phyloP scores from a whole-genome alignment of 2,797 vertebrate genomes.

The Acanthurus lineatus region DNA sequence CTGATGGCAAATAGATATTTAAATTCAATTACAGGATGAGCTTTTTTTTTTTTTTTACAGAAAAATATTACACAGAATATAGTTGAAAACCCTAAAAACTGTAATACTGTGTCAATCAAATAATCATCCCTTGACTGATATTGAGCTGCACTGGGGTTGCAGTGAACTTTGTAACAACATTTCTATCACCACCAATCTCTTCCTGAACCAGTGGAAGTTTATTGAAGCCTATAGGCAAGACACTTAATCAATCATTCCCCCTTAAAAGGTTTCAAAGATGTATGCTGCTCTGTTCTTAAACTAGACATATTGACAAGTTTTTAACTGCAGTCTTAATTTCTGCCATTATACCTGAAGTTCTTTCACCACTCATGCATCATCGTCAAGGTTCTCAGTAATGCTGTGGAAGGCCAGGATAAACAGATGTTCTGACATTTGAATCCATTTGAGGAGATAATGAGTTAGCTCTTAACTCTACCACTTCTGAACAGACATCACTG shows the following conservation, averaged over 20 bases:
- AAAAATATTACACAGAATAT: background rate
- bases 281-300: background rate
- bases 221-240: background rate
- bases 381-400: background rate
- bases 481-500: background rate
- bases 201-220: background rate
- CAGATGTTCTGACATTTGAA: slow-evolving; percentile 1
- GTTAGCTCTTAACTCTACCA: background rate
- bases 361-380: slow-evolving; percentile 10
- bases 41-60: background rate
- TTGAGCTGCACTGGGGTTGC: background rate
- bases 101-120: background rate
- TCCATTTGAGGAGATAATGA: slow-evolving; percentile 19
- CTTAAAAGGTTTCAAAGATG: background rate
- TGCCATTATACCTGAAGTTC: background rate
- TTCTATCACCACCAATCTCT: background rate
- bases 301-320: background rate
- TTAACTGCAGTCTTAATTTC: background rate
- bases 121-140: background rate
- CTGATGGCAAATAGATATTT: background rate
- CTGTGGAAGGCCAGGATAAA: background rate
- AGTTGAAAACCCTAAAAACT: background rate
- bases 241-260: background rate
- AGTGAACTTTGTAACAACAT: background rate
- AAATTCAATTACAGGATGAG: background rate